Conservation (phyloP, 2,888 invertebrate species). For the Troilus luridus region DNA sequence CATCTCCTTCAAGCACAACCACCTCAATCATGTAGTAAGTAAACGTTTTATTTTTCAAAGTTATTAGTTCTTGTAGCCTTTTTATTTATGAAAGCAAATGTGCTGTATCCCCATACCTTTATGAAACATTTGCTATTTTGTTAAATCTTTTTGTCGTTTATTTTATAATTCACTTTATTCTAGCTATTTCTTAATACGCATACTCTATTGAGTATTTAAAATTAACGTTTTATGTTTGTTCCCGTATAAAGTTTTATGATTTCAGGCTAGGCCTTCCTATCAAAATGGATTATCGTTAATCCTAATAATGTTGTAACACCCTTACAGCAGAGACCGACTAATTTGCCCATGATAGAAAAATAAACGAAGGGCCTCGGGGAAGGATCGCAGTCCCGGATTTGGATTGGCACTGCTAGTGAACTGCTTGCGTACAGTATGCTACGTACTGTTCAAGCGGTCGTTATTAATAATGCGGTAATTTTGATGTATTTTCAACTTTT, state of each 20-base stretch:
- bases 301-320: constrained; percentile 57
- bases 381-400: constrained; percentile 57
- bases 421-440: constrained; percentile 63
- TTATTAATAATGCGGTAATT: constrained; percentile 63
- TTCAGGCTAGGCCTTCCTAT: constrained; percentile 55
- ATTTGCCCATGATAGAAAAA: constrained; percentile 60
- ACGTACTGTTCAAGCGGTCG: constrained; percentile 64
- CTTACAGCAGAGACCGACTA: constrained; percentile 58
- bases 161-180: background rate
- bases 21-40: constrained; percentile 76
- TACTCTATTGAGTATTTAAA: constrained; percentile 38
- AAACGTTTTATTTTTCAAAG: constrained; percentile 60
- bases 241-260: constrained; percentile 58
- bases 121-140: background rate
- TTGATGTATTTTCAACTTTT: constrained; percentile 58
- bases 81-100: background rate
- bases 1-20: constrained; percentile 56
- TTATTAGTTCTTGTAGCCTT: background rate
- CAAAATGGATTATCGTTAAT: constrained; percentile 55
- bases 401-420: constrained; percentile 53
- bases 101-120: background rate
- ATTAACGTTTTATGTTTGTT: constrained; percentile 56
- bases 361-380: constrained; percentile 58
- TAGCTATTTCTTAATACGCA: constrained; percentile 19
- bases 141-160: constrained; percentile 13